These are phyloP conservation scores for Porites divaricata DNA, from an alignment of 92 coral and sea anemone genomes.

Conservation along the genomic window DNA sequence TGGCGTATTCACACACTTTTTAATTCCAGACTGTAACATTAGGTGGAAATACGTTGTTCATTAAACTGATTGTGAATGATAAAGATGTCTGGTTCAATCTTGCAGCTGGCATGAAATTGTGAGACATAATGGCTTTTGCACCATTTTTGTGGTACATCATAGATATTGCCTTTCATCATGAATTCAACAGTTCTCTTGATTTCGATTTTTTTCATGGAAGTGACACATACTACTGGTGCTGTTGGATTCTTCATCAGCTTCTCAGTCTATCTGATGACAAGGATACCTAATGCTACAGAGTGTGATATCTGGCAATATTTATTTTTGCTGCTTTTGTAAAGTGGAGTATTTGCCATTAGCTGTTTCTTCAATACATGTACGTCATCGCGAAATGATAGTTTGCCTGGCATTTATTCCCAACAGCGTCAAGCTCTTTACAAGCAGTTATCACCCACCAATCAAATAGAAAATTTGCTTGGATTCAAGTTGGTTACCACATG, in stretches of 20 bases:
- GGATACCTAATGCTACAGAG: background rate
- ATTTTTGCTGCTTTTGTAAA: background rate
- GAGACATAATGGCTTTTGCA: background rate
- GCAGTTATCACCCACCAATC: background rate
- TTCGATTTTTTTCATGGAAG: background rate
- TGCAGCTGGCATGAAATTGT: background rate
- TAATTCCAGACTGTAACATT: constrained; percentile 47
- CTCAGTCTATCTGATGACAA: background rate
- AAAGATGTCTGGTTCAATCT: constrained; percentile 16
- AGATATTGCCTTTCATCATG: background rate
- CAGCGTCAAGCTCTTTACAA: background rate
- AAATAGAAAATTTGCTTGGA: background rate
- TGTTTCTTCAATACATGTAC: background rate
- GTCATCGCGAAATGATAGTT: too few species aligned
- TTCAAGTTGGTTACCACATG: constrained; percentile 25
- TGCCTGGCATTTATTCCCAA: background rate
- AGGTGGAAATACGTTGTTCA: constrained; percentile 39
- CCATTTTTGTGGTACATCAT: constrained; percentile 2
- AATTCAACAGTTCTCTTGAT: background rate
- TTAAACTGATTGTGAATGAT: constrained; percentile 49
- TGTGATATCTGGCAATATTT: background rate
- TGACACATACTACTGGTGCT: background rate
- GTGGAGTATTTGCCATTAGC: constrained; percentile 8
- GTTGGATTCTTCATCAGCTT: background rate
- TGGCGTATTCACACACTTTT: constrained; percentile 49